Base-by-base conservation (phyloP, 2,113 vertebrate species). In the Gavia stellata region DNA sequence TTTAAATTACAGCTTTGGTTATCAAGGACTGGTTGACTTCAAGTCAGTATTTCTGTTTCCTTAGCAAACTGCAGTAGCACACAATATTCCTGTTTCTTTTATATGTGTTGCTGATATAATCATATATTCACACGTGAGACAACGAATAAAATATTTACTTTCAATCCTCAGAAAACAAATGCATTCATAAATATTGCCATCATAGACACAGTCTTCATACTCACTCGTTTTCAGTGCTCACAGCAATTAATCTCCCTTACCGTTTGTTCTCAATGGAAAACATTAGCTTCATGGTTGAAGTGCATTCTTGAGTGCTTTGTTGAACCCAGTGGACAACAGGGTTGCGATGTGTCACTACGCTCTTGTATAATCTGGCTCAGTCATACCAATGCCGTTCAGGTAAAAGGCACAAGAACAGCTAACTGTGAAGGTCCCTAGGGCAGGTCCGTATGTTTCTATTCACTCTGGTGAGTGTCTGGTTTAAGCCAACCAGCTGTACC, bases 1-100 rank as follows among this genome's bases (percentile, higher is more conserved):
- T 95, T 97, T 90, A 95, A 79, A 94, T 97, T 97, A 96, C 94
- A 92, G 81, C 90, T 78, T 87, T 90, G 42, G 62, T 79, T 93
- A 87, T 91, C 75, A 95, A 86, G 89, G 72, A 59, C 80, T 92
- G 67, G 61, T 56, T 52, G 47, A 81, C 67, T 81, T 78, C 38
- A 85, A 71, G 71, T 77, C 81, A 58, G 40, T 63, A 40, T 70
- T 92, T 82, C 67, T 81, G 61, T 81, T 95, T 70, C 82, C 49
- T 80, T 77, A 81, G 52, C 45, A 86, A 91, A 78, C 52, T 49
- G 36, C 71, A 40, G 21, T 55, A 86, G 34, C 50, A 55, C 49
- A 67, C 34, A 73, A 34, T 58, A 74, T 62, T 90, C 44, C 44
- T 47, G 14, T 31, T 86, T 77, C 33, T 65, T 86, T 91, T 40